Conservation (phyloP, 1,140 invertebrate genomes). For the Adoxophyes honmai region DNA sequence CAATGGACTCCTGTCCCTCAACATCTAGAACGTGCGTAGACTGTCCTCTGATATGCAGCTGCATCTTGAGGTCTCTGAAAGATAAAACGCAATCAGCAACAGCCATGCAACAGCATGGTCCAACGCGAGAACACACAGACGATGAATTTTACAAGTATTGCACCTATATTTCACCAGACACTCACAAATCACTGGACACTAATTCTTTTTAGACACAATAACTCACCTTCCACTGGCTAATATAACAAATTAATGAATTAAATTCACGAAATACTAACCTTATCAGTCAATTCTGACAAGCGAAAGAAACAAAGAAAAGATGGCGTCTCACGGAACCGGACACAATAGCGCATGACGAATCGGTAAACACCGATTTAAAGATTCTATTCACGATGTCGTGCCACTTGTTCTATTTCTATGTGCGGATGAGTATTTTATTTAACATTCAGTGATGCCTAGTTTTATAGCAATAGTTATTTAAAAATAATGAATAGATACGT, state of each 20-base stretch:
- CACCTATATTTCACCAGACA: background rate
- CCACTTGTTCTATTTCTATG: no score
- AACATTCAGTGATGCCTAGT: no score
- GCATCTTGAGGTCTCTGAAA: slow-evolving; percentile 70
- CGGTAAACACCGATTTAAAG: no score
- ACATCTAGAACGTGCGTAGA: slow-evolving; percentile 73
- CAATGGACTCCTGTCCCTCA: slow-evolving; percentile 67
- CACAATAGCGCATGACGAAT: background rate
- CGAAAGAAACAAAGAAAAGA: slow-evolving; percentile 68
- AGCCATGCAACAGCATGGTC: slow-evolving; percentile 59
- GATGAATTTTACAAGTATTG: background rate
- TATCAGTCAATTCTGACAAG: slow-evolving; percentile 64
- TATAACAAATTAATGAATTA: slow-evolving; percentile 20
- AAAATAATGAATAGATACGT: no score
- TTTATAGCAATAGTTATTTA: no score
- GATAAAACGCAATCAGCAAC: slow-evolving; percentile 39
- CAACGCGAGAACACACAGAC: background rate
- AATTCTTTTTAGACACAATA: background rate
- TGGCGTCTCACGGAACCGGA: slow-evolving; percentile 53
- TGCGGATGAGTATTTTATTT: no score
- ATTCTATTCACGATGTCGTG: no score
- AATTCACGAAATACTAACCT: slow-evolving; percentile 52
- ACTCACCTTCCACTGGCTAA: slow-evolving; percentile 18
- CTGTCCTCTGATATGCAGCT: slow-evolving; percentile 75
- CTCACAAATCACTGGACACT: background rate